Base-by-base conservation (phyloP, 1,140 invertebrate species). In the Vanessa tameamea region DNA sequence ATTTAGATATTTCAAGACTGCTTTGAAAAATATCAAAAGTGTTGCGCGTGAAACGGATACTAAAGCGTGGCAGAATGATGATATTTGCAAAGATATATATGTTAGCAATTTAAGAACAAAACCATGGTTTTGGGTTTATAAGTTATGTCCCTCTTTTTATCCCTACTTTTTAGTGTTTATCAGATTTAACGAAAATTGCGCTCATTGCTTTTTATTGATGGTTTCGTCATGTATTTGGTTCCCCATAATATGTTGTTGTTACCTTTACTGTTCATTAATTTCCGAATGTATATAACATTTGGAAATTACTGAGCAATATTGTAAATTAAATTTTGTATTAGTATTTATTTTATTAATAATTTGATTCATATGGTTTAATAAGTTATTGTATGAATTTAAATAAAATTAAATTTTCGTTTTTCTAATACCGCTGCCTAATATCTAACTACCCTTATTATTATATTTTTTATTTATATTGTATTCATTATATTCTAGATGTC, bases 141-240 rank as follows among this genome's bases (percentile, higher is more conserved):
- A 74, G 48, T 31, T 7, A 9, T 78, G 51, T 14, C 81, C 78
- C 48, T 65, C 64, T 20, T 73, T 75, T 51, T 80, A 80, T 51
- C 75, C 72, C 51, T 79, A 71, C 69, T 79, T 83, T 64, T 63
- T 72, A 61, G 63, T 53, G 16, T 76, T 61, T 47, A 57, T 61
- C 14, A 76, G 68, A 72, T 78, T 68, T 69, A 73, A 16, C 20
- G 43, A 53, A 70, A 77, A 31, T 26, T 13, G 72, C 47, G 70
- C 59, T 26, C 51, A 74, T 47, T 20, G 66, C 11, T 23, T 76
- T 0, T 61, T 76, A 47, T 78, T 75, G 26, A 51, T 81, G 26
- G 16, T 74, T 37, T 51, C 73, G 13, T 23, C 59, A 15, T 81
- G 78, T 69, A 64, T 81, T 67, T 84, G 81, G 78, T 79, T 63